phyloP scores from a whole-genome alignment of 2,113 vertebrate genomes.

The Rhea americana region DNA sequence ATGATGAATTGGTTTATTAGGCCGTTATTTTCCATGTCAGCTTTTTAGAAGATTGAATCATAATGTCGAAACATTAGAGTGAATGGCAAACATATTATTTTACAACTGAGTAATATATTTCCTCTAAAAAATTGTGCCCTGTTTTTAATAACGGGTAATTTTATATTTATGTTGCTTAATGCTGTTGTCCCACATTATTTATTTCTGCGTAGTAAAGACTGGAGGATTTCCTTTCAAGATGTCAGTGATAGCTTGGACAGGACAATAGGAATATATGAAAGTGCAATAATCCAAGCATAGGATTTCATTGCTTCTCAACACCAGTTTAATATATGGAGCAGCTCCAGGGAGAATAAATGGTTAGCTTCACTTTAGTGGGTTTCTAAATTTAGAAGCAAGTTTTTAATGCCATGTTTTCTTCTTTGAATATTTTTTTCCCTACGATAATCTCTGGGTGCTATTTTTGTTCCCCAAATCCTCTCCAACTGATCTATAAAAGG shows the following conservation, averaged over 20 bases:
- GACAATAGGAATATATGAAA: conserved; percentile 58
- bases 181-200: conserved; percentile 73
- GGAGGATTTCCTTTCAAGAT: conserved; percentile 62
- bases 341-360: conserved; percentile 62
- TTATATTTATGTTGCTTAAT: conserved; percentile 74
- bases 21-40: conserved; percentile 81
- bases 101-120: conserved; percentile 75
- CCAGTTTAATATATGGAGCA: conserved; percentile 62
- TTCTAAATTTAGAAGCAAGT: conserved; percentile 53
- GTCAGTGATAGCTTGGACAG: conserved; percentile 55
- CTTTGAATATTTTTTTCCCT: conserved; percentile 8
- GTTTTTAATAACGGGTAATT: conserved; percentile 82
- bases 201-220: conserved; percentile 48
- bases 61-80: conserved; percentile 78
- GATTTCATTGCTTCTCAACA: conserved; percentile 64
- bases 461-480: conserved; percentile 44
- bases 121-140: conserved; percentile 62
- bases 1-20: conserved; percentile 85
- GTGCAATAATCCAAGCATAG: conserved; percentile 56
- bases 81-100: conserved; percentile 80
- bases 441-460: conserved; percentile 42
- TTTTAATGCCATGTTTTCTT: conserved; percentile 41
- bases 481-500: conserved; percentile 45
- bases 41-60: conserved; percentile 79
- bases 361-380: conserved; percentile 11